Base-by-base conservation (phyloP, 2,113 vertebrate genomes). In the Nematolebias whitei region DNA sequence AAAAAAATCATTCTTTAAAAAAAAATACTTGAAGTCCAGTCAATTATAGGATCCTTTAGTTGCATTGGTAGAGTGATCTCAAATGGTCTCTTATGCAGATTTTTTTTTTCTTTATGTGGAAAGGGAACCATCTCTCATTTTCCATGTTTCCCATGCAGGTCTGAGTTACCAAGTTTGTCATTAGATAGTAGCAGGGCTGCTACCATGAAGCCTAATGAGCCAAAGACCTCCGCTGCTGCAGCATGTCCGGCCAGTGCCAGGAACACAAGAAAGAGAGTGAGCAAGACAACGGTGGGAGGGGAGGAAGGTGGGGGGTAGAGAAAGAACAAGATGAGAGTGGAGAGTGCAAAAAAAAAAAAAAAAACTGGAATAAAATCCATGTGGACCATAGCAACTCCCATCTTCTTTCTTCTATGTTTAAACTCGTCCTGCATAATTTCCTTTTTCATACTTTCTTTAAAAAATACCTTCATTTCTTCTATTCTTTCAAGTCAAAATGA, bases 181-280 rank as follows among this genome's bases (percentile, higher is more conserved):
- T 88, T 88, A 80, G 84, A 85, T 80, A 88, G 85, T 80, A 79
- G 85, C 76, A 74, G 83, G 63, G 83, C 89, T 88, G 88, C 88
- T 89, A 86, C 88, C 87, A 67, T 84, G 88, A 90, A 86, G 86
- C 83, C 84, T 91, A 90, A 92, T 89, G 91, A 91, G 90, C 87
- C 85, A 86, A 79, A 85, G 84, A 88, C 86, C 85, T 63, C 82
- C 78, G 76, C 90, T 90, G 92, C 91, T 85, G 88, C 88, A 90
- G 88, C 90, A 89, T 91, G 85, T 90, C 89, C 89, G 83, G 89
- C 88, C 88, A 89, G 82, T 83, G 78, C 86, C 83, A 87, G 88
- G 86, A 89, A 88, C 84, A 89, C 65, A 22, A 48, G 77, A 81
- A 86, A 68, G 71, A 64, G 68, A 52, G 53, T 43, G 75, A 60